A percentile compares a stretch with the other conserved stretches of the same genome.
Evolutionary conservation across 2,888 invertebrate genomes (phyloP).

Genomic region (Ichneumoninae sp.): DNA sequence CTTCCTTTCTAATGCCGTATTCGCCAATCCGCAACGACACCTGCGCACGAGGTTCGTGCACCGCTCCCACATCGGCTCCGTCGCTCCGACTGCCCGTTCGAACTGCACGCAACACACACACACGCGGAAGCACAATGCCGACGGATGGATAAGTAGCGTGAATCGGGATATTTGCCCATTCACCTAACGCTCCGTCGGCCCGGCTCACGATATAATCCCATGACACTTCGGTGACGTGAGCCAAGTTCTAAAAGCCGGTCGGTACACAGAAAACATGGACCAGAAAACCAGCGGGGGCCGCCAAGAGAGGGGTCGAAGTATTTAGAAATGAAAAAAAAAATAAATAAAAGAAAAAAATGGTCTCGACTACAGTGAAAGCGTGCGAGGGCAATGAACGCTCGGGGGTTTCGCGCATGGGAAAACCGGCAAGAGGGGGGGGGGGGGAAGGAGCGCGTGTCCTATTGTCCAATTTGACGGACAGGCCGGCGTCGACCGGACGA

Average conservation of each 20-base stretch:
- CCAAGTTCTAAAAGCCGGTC: constrained; percentile 32
- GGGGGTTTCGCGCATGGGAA: constrained; percentile 25
- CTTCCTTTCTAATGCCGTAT: constrained; percentile 44
- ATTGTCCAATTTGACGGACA: constrained; percentile 72
- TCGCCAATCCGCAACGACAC: constrained; percentile 38
- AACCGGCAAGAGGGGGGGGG: constrained; percentile 14
- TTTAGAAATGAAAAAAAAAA: constrained; percentile 53
- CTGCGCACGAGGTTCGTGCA: constrained; percentile 36
- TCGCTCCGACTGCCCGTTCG: not conserved
- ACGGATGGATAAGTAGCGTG: constrained; percentile 33
- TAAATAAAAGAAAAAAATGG: constrained; percentile 59
- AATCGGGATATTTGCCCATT: constrained; percentile 48
- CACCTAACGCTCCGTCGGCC: constrained; percentile 16
- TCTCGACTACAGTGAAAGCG: constrained; percentile 49
- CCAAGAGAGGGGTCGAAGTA: constrained; percentile 38
- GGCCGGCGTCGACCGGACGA: constrained; percentile 43
- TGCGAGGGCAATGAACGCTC: constrained; percentile 38
- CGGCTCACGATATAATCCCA: constrained; percentile 56
- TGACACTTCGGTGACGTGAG: constrained; percentile 58
- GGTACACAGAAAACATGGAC: constrained; percentile 42
- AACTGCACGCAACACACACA: not conserved
- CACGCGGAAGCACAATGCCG: not conserved
- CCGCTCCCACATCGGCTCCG: not conserved
- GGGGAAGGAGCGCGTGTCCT: constrained; percentile 71
- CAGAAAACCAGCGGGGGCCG: constrained; percentile 23